Conservation (phyloP, 2,888 invertebrate species). For the Euproctis similis region DNA sequence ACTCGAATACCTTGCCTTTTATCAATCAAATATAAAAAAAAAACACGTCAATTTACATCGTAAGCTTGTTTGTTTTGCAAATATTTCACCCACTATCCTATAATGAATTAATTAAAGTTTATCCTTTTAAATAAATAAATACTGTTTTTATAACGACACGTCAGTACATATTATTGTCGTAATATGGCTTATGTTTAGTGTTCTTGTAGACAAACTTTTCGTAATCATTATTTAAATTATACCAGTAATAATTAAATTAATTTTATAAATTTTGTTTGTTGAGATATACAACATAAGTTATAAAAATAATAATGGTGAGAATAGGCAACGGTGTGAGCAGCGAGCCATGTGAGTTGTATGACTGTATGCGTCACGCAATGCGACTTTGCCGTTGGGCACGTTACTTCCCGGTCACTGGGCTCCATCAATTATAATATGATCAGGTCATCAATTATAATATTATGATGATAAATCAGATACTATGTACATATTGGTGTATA, state of each 20-base stretch:
- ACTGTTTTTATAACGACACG: background rate
- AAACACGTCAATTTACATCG: too few species aligned
- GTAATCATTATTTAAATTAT: background rate
- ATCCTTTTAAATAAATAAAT: background rate
- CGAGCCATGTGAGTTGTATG: constrained; percentile 26
- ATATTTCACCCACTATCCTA: background rate
- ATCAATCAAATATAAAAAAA: too few species aligned
- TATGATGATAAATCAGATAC: too few species aligned
- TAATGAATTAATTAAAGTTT: background rate
- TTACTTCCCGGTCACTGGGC: constrained; percentile 37
- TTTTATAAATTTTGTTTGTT: too few species aligned
- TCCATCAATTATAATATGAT: constrained; percentile 21
- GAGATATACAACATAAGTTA: too few species aligned
- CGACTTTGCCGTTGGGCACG: constrained; percentile 34
- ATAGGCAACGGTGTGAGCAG: constrained; percentile 2
- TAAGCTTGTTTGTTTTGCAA: too few species aligned
- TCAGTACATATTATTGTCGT: too few species aligned
- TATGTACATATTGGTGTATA: too few species aligned
- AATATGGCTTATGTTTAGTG: too few species aligned
- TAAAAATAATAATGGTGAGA: constrained; percentile 10
- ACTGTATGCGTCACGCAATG: constrained; percentile 29
- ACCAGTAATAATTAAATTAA: too few species aligned
- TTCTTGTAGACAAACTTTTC: background rate
- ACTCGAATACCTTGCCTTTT: too few species aligned
- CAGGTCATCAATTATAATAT: too few species aligned